Conservation (phyloP, 2,888 invertebrate species). For the Amorpha juglandis region DNA sequence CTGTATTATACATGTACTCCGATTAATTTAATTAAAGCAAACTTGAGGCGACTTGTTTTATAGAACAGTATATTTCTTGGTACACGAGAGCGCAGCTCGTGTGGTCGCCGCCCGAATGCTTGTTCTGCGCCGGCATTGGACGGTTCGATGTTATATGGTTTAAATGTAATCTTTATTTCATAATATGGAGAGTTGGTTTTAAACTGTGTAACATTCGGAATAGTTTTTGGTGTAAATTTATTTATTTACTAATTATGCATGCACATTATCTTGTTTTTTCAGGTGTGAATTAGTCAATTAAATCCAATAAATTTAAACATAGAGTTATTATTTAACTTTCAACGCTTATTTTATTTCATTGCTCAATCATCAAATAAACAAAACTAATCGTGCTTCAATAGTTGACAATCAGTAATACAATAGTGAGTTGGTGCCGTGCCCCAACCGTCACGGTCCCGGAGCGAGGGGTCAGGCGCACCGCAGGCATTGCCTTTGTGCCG, state of each 20-base stretch:
- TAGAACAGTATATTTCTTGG: conserved; percentile 27
- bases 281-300: too few relatives aligned
- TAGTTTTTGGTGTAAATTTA: too few relatives aligned
- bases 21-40: conserved; percentile 50
- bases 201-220: too few relatives aligned
- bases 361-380: background rate
- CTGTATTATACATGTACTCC: conserved; percentile 35
- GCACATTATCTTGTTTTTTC: too few relatives aligned
- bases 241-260: too few relatives aligned
- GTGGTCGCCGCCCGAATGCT: background rate
- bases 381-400: background rate
- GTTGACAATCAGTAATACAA: background rate
- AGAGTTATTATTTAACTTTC: too few relatives aligned
- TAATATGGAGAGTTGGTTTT: background rate
- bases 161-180: conserved; percentile 9
- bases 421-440: background rate
- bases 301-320: too few relatives aligned
- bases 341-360: too few relatives aligned
- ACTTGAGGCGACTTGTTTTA: conserved; percentile 35
- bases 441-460: background rate
- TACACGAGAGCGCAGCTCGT: background rate
- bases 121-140: background rate
- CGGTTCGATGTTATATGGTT: background rate
- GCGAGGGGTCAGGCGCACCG: background rate
- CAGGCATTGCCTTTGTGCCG: conserved; percentile 24